Base-by-base conservation (phyloP, 2,797 vertebrate species). In the Acanthiza pusilla region DNA sequence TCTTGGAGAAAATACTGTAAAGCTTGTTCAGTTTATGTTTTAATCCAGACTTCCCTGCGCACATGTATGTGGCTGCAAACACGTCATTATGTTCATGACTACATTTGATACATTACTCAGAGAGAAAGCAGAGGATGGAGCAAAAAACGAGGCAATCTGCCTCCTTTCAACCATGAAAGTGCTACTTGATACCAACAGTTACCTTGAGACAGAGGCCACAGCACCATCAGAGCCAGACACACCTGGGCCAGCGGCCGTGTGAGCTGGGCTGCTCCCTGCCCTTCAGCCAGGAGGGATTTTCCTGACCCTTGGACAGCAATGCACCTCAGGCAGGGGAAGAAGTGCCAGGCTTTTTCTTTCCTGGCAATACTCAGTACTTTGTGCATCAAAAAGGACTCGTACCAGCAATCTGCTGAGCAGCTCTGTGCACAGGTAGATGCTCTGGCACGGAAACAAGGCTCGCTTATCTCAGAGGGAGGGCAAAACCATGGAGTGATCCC, bases 191-290 rank as follows among this genome's bases (percentile, higher is more conserved):
- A 30, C 23, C 7, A 2, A 16, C 2, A 70, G 53, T 2, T 57
- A 71, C 50, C 53, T 15, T 7, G 32, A 40, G 71, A 7, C 57
- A 53, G 63, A 62, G 82, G 11, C 53, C 65, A 18, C 0, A 1
- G 63, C 15, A 9, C 29, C 76, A 14, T 1, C 47, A 5, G 53
- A 9, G 62, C 73, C 88, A 60, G 77, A 21, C 74, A 82, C 48
- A 36, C 17, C 29, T 3, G 71, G 40, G 57, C 50, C 29, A 30
- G 9, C 0, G 0, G 26, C 57, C 0, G 0, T 4, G 10, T 7
- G 63, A 71, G 30, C 29, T 5, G 40, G 55, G 72, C 68, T 83
- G 60, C 3, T 60, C 83, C 67, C 74, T 76, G 65, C 50, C 1
- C 78, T 53, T 61, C 79, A 78, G 68, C 58, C 77, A 45, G 16